phyloP scores from a whole-genome alignment of 64 coral and sea anemone genomes.

The Acropora tenuis region DNA sequence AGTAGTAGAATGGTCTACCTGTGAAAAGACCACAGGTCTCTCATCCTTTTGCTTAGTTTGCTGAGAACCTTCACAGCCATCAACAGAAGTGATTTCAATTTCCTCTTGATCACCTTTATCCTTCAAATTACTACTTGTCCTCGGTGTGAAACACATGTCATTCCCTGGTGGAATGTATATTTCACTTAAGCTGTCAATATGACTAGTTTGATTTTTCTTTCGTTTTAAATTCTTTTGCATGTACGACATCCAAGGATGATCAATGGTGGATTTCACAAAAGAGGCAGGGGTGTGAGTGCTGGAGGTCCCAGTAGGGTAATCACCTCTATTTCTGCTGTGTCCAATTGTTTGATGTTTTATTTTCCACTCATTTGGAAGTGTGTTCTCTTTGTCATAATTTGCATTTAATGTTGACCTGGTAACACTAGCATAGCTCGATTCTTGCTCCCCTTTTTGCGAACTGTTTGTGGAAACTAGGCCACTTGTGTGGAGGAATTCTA shows the following conservation, averaged over 20 bases:
- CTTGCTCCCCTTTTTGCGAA: background rate
- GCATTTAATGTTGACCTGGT: background rate
- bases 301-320: background rate
- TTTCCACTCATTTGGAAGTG: background rate
- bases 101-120: background rate
- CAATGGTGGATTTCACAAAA: background rate
- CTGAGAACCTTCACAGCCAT: background rate
- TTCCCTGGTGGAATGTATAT: conserved; percentile 2
- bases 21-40: background rate
- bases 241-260: conserved; percentile 20
- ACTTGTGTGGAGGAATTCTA: conserved; percentile 5
- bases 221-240: background rate
- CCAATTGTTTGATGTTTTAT: background rate
- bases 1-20: background rate
- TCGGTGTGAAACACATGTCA: background rate
- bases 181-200: conserved; percentile 33
- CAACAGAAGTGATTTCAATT: background rate
- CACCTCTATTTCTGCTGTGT: background rate
- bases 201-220: background rate
- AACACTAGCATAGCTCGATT: conserved; percentile 13
- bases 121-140: background rate
- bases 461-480: background rate
- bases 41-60: background rate
- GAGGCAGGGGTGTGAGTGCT: background rate
- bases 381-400: background rate